Evolutionary conservation across 2,113 vertebrate genomes (phyloP).

Genomic region (Crypturellus undulatus): DNA sequence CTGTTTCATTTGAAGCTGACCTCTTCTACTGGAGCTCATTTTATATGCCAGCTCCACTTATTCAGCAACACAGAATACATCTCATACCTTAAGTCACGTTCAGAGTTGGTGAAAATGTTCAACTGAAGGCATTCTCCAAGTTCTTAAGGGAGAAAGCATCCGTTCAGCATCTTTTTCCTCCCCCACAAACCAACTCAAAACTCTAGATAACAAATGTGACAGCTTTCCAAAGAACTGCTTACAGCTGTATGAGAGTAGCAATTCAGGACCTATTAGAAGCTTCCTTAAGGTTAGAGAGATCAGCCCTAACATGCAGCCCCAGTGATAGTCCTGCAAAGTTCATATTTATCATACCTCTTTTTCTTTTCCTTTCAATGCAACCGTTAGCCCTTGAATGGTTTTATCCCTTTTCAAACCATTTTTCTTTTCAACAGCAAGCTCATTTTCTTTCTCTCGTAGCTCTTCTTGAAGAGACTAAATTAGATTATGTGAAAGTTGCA

Average conservation of each 20-base stretch:
- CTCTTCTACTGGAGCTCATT: not conserved
- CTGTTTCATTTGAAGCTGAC: not conserved
- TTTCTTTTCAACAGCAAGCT: constrained; percentile 88
- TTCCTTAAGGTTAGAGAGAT: not conserved
- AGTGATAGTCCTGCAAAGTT: not conserved
- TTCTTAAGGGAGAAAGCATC: not conserved
- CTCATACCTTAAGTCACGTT: not conserved
- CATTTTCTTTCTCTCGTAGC: constrained; percentile 86
- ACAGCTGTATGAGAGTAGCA: not conserved
- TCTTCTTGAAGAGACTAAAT: constrained; percentile 84
- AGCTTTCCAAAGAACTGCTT: not conserved
- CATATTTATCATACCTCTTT: constrained; percentile 83
- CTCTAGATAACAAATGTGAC: not conserved
- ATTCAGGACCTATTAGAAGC: not conserved
- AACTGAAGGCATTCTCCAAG: not conserved
- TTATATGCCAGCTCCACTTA: not conserved
- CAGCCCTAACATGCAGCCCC: not conserved
- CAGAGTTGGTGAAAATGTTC: constrained; percentile 11
- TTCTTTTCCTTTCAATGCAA: constrained; percentile 90
- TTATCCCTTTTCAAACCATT: constrained; percentile 95
- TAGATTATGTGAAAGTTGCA: constrained; percentile 74
- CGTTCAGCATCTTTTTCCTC: not conserved
- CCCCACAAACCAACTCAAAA: not conserved
- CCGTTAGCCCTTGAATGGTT: constrained; percentile 93
- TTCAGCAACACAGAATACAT: not conserved